A percentile compares a stretch with the other conserved stretches of the same genome.
phyloP scores from a whole-genome alignment of 2,113 vertebrate species.

The Ptychochromis oligacanthus region DNA sequence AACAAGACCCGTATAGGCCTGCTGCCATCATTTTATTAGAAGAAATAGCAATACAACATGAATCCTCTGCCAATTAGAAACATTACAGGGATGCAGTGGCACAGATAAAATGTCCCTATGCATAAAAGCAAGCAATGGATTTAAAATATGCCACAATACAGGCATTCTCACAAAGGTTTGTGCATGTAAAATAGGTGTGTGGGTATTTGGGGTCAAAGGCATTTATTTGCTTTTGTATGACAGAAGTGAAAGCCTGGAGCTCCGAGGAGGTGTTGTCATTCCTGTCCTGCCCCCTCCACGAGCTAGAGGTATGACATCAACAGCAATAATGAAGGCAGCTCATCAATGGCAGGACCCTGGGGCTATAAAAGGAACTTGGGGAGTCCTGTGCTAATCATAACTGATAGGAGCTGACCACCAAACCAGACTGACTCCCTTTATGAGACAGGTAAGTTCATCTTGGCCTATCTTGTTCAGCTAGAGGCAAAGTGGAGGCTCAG shows the following conservation, averaged over 20 bases:
- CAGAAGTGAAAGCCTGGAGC: constrained; percentile 46
- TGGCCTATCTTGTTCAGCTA: not conserved
- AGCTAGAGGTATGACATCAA: constrained; percentile 76
- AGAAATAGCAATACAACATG: not conserved
- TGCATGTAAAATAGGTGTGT: not conserved
- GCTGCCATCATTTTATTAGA: not conserved
- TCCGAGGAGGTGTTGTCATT: constrained; percentile 63
- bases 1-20: not conserved
- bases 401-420: constrained; percentile 49
- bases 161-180: not conserved
- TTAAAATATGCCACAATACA: not conserved
- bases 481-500: not conserved
- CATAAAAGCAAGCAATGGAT: not conserved
- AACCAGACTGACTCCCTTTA: constrained; percentile 33
- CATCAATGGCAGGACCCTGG: constrained; percentile 70
- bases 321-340: constrained; percentile 76
- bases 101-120: not conserved
- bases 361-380: constrained; percentile 75
- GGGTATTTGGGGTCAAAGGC: constrained; percentile 36
- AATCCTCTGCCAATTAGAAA: not conserved
- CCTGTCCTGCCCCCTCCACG: constrained; percentile 50
- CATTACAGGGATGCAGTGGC: not conserved
- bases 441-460: constrained; percentile 56
- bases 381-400: constrained; percentile 61
- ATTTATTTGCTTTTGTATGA: constrained; percentile 39